A percentile compares a stretch with the other conserved stretches of the same genome.
Conservation (phyloP, 2,113 vertebrate genomes). For the Trematocara macrostoma region DNA sequence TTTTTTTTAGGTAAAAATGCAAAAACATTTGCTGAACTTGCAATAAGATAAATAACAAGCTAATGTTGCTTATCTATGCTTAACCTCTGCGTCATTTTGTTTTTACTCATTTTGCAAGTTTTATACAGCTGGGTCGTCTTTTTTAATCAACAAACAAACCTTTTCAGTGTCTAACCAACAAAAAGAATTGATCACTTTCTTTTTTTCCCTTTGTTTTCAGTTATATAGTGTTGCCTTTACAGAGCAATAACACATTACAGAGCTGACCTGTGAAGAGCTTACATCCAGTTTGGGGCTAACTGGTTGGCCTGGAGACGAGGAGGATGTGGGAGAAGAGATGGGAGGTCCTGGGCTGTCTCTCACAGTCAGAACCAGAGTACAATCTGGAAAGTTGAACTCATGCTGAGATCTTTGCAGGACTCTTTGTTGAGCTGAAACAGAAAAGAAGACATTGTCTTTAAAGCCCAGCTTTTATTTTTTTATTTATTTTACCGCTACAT, state of each 20-base stretch:
- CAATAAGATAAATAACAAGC: fast-evolving
- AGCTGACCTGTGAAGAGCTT: neutral
- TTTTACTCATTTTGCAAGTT: neutral
- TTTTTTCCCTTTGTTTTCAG: neutral
- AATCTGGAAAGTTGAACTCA: neutral
- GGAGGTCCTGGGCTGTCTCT: neutral
- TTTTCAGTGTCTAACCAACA: neutral
- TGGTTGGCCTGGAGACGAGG: neutral
- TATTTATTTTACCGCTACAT: fast-evolving
- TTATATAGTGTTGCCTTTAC: neutral
- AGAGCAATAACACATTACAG: neutral
- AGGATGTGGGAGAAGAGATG: neutral
- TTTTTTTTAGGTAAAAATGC: neutral
- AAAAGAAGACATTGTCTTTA: neutral
- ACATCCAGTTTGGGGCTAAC: neutral
- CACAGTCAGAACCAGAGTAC: conserved; percentile 8
- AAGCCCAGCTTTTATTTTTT: neutral
- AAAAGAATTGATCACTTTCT: neutral
- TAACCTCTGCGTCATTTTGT: neutral
- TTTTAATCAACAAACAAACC: neutral
- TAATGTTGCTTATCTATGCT: neutral
- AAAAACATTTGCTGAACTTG: neutral
- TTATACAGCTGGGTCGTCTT: neutral
- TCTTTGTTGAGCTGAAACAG: conserved; percentile 33
- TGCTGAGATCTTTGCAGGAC: conserved; percentile 25